Conservation (phyloP, 1,140 invertebrate genomes). For the Apis florea region DNA sequence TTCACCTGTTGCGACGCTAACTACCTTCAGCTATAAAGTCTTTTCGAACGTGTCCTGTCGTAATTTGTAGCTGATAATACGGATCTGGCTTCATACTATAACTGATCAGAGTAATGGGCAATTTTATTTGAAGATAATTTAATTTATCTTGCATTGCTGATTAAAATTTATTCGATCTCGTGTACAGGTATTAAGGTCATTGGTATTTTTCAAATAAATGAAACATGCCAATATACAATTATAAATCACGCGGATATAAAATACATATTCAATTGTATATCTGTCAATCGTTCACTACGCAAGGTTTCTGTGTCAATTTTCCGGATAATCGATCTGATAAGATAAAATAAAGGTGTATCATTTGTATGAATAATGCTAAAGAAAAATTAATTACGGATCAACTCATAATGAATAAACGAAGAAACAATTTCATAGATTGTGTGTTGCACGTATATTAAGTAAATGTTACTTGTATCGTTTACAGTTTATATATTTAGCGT, state of each 20-base stretch:
- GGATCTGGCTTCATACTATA: background rate
- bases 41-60: conserved; percentile 11
- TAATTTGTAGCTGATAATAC: background rate
- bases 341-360: conserved; percentile 13
- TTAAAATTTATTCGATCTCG: background rate
- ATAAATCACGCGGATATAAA: background rate
- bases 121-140: conserved; percentile 10
- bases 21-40: conserved; percentile 1
- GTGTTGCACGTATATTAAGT: background rate
- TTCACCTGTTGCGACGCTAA: conserved; percentile 46
- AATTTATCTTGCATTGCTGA: background rate
- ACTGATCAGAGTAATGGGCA: conserved; percentile 10
- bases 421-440: background rate
- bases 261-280: background rate
- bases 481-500: background rate
- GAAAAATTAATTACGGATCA: too few species aligned
- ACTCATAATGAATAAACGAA: background rate
- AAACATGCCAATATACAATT: background rate
- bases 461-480: background rate
- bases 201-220: background rate
- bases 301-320: background rate
- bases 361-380: background rate
- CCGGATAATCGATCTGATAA: conserved; percentile 16
- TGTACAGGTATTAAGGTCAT: conserved; percentile 18
- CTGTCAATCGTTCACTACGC: background rate